Percentiles rank a stretch among this genome's conserved stretches.
Evolutionary conservation across 2,797 vertebrate genomes (phyloP).

Genomic region (Phrynocephalus guinanensis): DNA sequence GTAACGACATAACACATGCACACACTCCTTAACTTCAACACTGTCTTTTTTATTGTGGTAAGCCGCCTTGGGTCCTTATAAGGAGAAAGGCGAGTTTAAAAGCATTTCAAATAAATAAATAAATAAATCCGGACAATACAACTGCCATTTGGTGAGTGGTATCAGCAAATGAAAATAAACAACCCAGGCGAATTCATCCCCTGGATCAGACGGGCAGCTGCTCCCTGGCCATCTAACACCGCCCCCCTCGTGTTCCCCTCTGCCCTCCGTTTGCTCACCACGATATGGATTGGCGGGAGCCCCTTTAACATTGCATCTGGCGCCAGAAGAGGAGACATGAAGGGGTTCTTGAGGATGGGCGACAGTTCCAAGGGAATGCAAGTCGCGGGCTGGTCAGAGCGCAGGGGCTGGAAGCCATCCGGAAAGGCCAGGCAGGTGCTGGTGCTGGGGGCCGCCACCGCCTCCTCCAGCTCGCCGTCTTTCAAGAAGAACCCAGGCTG

Average conservation of each 20-base stretch:
- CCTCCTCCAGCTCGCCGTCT: neutral
- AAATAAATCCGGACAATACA: no score
- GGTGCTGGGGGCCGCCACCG: fast-evolving
- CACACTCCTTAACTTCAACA: no score
- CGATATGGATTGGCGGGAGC: slow-evolving; percentile 82
- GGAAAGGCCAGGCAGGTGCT: slow-evolving; percentile 76
- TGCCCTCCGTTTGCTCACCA: neutral
- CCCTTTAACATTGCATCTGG: slow-evolving; percentile 88
- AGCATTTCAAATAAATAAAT: no score
- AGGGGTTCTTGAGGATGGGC: slow-evolving; percentile 88
- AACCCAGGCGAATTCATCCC: neutral
- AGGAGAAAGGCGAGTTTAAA: no score
- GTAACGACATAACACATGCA: no score
- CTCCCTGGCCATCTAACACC: no score
- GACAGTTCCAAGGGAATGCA: slow-evolving; percentile 79
- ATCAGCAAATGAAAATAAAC: neutral
- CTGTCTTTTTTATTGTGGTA: no score
- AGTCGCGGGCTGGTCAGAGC: slow-evolving; percentile 60
- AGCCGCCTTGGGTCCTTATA: no score
- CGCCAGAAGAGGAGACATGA: slow-evolving; percentile 92
- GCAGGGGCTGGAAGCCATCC: slow-evolving; percentile 85
- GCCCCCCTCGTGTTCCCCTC: fast-evolving
- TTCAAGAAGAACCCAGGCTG: slow-evolving; percentile 82
- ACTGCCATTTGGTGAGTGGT: no score
- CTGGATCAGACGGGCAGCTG: no score